Percentiles rank a stretch among this genome's conserved stretches.
Evolutionary conservation across 2,113 vertebrate genomes (phyloP).

Genomic region (Toxotes jaculatrix): DNA sequence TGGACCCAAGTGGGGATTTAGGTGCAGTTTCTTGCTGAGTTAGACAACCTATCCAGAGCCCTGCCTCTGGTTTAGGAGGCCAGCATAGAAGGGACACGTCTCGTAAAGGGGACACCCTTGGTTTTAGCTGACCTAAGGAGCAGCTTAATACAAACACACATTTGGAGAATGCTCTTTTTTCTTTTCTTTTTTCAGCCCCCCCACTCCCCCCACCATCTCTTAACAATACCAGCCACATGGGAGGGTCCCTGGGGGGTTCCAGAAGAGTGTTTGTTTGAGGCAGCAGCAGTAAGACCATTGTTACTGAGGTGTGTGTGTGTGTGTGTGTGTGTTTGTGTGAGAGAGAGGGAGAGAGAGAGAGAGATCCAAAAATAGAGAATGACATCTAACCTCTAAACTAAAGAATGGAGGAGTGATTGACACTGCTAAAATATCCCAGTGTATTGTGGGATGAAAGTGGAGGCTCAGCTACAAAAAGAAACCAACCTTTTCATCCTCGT

Average conservation of each 20-base stretch:
- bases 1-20: conserved; percentile 52
- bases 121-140: conserved; percentile 67
- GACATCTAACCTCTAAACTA: conserved; percentile 68
- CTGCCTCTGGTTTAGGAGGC: conserved; percentile 19
- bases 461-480: conserved; percentile 25
- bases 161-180: conserved; percentile 65
- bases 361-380: conserved; percentile 73
- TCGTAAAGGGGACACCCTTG: conserved; percentile 38
- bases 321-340: conserved; percentile 33
- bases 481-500: conserved; percentile 47
- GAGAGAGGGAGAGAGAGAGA: conserved; percentile 20
- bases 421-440: conserved; percentile 51
- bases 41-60: neutral
- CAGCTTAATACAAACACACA: conserved; percentile 69
- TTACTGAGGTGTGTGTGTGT: conserved; percentile 47
- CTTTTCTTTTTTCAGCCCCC: conserved; percentile 34
- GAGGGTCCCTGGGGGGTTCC: conserved; percentile 73
- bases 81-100: conserved; percentile 29
- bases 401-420: conserved; percentile 61
- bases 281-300: conserved; percentile 66
- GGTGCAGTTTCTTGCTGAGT: conserved; percentile 19
- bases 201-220: conserved; percentile 24
- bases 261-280: conserved; percentile 78
- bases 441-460: conserved; percentile 60
- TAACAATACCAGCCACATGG: conserved; percentile 75